Evolutionary conservation across 2,888 invertebrate species (phyloP), one percentile per base, ranked within the genome.

Genomic region (Eupithecia subumbrata): DNA sequence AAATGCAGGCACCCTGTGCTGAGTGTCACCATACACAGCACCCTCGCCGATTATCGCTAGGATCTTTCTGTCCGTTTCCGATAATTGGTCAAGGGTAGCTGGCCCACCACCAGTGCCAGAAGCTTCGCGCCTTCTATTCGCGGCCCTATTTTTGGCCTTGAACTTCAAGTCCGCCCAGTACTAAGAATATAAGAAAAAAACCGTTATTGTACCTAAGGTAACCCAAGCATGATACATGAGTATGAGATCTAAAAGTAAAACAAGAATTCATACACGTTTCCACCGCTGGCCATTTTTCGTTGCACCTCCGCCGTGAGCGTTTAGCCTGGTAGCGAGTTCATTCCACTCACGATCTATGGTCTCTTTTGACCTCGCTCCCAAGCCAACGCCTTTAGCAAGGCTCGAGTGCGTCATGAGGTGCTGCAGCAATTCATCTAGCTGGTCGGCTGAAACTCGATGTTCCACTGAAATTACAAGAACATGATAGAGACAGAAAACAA

Each of bases 301-400:
- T 40, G 71, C 71, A 63, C 71, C 63, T 71, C 63, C 63, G 63
- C 63, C 71, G 63, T 71, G 71, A 60, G 71, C 71, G 34, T 71
- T 71, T 18, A 69, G 69, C 34, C 52, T 71, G 60, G 72, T n/a
- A 60, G 68, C 72, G 60, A 73, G 72, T 25, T 68, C 56, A 68
- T 73, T 73, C 68, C 72, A 73, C 34, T 73, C 72, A 25, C 67
- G 72, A 73, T 64, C 52, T 60, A 60, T 71, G 22, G 37, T 63
- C 63, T 71, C 63, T 25, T 71, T 71, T 71, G 71, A 71, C 34
- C 69, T 69, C 30, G 69, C 34, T 34, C 52, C 52, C 69, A 69
- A 48, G 52, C 52, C 71, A 73, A 73, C 72, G 72, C 72, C 72
- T 73, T 73, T 73, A 25, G 60, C 72, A 68, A 68, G 67, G 40